Conservation (phyloP, 2,888 invertebrate species). For the Cryptus viduatorius region DNA sequence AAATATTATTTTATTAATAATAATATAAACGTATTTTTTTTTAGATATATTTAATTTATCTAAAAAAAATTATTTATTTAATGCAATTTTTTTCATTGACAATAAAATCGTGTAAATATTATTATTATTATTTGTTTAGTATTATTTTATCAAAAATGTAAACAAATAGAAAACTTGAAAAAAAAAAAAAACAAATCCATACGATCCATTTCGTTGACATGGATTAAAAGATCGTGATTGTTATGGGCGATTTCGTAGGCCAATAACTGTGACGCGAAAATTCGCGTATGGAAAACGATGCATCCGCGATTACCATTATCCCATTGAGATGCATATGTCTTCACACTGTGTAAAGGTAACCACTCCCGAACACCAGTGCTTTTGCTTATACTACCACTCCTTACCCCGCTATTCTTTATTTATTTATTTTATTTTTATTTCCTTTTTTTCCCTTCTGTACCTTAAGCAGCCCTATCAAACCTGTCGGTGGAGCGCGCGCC, state of each 20-base stretch:
- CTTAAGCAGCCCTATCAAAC: constrained; percentile 79
- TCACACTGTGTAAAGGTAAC: constrained; percentile 74
- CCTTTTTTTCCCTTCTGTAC: constrained; percentile 52
- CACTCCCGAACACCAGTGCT: constrained; percentile 60
- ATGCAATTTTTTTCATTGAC: too few relatives aligned
- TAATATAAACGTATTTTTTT: too few relatives aligned
- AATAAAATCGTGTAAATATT: too few relatives aligned
- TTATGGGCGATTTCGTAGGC: background rate
- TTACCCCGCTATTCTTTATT: constrained; percentile 61
- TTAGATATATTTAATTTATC: too few relatives aligned
- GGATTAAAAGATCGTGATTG: background rate
- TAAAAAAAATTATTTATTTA: too few relatives aligned
- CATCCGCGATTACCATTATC: constrained; percentile 81
- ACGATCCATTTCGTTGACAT: background rate
- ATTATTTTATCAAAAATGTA: background rate
- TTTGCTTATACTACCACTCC: constrained; percentile 53
- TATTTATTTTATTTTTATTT: constrained; percentile 55
- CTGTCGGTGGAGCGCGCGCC: constrained; percentile 54
- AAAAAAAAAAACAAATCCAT: background rate
- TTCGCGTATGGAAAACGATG: constrained; percentile 77
- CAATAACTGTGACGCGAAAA: background rate
- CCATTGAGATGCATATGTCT: constrained; percentile 83
- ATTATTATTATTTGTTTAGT: too few relatives aligned
- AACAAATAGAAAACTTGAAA: background rate
- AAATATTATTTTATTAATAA: too few relatives aligned